phyloP scores from a whole-genome alignment of 2,797 vertebrate species.

The Ammospiza maritima region DNA sequence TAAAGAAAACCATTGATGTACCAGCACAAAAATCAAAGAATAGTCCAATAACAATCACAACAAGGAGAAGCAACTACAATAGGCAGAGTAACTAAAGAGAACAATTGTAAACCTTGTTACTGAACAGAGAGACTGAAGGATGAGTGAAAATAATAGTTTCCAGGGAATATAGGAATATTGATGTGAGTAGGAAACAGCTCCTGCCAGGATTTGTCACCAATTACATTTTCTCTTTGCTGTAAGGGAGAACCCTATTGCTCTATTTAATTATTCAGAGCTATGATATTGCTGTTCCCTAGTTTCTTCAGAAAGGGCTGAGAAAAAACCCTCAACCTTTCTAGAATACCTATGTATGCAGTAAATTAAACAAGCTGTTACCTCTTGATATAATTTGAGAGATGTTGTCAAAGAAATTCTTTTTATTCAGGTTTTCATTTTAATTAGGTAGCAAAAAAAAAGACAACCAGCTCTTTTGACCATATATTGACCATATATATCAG shows the following conservation, averaged over 20 bases:
- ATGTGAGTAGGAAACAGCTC: neutral
- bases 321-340: neutral
- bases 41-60: neutral
- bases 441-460: neutral
- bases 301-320: neutral
- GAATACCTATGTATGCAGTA: neutral
- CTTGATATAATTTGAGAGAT: neutral
- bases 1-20: neutral
- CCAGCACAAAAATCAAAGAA: neutral
- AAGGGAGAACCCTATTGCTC: neutral
- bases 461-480: neutral
- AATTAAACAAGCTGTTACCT: neutral
- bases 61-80: neutral
- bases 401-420: neutral
- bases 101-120: neutral
- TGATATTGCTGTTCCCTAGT: neutral
- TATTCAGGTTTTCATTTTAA: neutral
- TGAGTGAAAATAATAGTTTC: neutral
- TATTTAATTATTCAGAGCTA: slow-evolving; percentile 6
- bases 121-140: neutral
- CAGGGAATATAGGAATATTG: neutral
- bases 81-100: neutral
- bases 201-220: slow-evolving; percentile 8
- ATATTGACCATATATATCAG: neutral
- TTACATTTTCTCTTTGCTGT: neutral